These are phyloP conservation scores for Anolis carolinensis DNA, from an alignment of 2,113 vertebrate genomes.

Conservation along the genomic window DNA sequence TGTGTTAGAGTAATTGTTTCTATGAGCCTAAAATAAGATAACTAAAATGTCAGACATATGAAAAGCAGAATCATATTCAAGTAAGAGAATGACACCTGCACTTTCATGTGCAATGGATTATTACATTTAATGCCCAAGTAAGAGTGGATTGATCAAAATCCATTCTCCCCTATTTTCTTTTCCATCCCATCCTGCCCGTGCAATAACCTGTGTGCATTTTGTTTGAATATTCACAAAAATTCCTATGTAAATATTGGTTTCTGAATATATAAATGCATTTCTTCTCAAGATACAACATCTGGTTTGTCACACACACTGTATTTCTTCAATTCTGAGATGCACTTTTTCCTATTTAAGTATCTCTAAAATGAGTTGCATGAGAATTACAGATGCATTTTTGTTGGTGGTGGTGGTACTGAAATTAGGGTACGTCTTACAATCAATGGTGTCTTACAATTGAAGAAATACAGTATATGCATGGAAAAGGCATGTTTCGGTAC, in stretches of 20 bases:
- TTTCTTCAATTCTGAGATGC: too few relatives aligned
- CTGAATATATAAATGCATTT: neutral
- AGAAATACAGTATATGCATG: too few relatives aligned
- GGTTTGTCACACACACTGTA: too few relatives aligned
- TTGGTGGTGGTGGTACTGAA: too few relatives aligned
- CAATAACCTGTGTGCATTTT: neutral
- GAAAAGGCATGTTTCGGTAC: too few relatives aligned
- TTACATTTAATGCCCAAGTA: neutral
- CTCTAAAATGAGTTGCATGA: too few relatives aligned
- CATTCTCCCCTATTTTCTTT: neutral
- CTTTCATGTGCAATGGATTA: neutral
- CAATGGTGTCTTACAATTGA: too few relatives aligned
- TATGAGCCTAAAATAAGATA: slow-evolving; percentile 18
- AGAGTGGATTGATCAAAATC: neutral
- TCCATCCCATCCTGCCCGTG: neutral
- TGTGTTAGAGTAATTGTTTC: slow-evolving; percentile 6
- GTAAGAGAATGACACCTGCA: neutral
- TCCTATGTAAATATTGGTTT: neutral
- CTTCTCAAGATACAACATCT: neutral
- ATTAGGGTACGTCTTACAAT: too few relatives aligned
- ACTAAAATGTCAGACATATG: neutral
- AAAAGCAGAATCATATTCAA: neutral
- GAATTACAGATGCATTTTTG: too few relatives aligned
- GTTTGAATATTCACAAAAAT: neutral
- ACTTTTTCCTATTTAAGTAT: too few relatives aligned